phyloP scores from a whole-genome alignment of 2,113 vertebrate genomes.

The Rhynchopsitta pachyrhyncha region DNA sequence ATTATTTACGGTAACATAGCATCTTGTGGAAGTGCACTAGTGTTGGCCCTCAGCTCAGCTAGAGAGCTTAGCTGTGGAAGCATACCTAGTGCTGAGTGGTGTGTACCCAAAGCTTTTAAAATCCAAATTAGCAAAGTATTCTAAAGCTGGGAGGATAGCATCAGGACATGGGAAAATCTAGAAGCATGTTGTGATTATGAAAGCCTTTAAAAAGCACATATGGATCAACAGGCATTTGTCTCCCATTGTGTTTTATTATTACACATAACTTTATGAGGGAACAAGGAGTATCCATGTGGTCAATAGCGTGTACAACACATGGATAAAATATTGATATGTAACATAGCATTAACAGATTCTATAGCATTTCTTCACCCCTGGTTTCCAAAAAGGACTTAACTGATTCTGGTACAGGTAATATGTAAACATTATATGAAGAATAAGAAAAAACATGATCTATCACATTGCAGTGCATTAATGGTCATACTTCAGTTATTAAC shows the following conservation, averaged over 20 bases:
- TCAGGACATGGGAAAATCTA: neutral
- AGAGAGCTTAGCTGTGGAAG: neutral
- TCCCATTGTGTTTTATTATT: neutral
- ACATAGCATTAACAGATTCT: neutral
- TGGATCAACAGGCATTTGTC: neutral
- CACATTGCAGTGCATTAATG: neutral
- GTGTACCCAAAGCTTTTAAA: neutral
- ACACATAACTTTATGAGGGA: neutral
- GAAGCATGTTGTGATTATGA: neutral
- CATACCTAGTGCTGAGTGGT: neutral
- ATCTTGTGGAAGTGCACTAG: neutral
- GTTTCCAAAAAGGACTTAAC: neutral
- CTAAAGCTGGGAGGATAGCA: neutral
- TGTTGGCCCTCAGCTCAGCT: neutral
- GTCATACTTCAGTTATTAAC: neutral
- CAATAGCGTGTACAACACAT: neutral
- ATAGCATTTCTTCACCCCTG: neutral
- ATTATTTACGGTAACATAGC: neutral
- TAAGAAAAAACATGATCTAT: neutral
- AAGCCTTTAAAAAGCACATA: neutral
- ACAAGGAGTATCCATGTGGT: neutral
- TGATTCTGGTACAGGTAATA: neutral
- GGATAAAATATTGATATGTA: neutral
- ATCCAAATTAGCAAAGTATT: neutral
- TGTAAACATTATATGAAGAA: neutral